Conservation (phyloP, 2,113 vertebrate genomes). For the Laticauda laticaudata region DNA sequence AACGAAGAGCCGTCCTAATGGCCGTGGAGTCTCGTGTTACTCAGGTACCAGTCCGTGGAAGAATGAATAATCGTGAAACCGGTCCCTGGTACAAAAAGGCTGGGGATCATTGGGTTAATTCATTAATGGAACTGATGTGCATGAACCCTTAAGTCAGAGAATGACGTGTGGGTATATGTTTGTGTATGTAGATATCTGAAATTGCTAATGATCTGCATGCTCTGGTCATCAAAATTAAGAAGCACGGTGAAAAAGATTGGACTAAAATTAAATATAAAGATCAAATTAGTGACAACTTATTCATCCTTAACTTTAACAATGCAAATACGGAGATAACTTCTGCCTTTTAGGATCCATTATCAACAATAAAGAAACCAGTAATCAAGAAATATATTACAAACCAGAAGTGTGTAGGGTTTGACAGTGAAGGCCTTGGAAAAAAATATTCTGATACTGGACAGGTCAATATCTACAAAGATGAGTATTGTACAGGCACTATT, state of each 20-base stretch:
- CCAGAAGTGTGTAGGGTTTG: background rate
- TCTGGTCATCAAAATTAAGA: background rate
- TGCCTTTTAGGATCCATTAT: background rate
- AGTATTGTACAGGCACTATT: background rate
- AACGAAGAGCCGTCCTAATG: too few relatives aligned
- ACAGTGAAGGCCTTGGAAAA: background rate
- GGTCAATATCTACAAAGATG: background rate
- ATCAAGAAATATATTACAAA: background rate
- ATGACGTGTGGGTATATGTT: background rate
- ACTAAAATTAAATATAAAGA: background rate
- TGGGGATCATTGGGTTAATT: too few relatives aligned
- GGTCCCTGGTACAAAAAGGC: too few relatives aligned
- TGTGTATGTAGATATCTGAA: background rate
- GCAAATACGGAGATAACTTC: background rate
- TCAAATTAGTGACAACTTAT: background rate
- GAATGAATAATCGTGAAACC: too few relatives aligned
- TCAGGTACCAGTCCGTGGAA: too few relatives aligned
- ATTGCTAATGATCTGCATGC: background rate
- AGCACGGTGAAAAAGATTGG: background rate
- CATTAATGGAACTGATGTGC: too few relatives aligned
- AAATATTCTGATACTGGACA: background rate
- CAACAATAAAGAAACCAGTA: background rate
- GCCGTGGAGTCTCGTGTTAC: too few relatives aligned
- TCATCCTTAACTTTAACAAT: background rate
- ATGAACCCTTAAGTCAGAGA: background rate